A percentile compares a stretch with the other conserved stretches of the same genome.
Evolutionary conservation across 2,888 invertebrate species (phyloP).

Genomic region (Piscicola geometra): DNA sequence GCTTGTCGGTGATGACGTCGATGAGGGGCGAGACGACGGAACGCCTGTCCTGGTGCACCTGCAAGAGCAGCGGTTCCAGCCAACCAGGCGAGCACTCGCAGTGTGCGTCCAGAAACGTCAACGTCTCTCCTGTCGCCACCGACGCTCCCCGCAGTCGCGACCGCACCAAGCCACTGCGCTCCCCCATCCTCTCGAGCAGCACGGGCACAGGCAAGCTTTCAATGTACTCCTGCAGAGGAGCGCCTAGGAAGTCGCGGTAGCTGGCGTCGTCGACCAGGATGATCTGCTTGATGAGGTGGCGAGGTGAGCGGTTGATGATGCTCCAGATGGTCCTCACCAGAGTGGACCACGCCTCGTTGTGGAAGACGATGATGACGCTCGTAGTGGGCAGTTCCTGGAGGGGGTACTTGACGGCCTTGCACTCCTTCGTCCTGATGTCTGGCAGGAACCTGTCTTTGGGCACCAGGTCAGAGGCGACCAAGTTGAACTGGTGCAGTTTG

Average conservation of each 20-base stretch:
- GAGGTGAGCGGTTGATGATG: constrained; percentile 89
- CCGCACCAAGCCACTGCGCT: constrained; percentile 89
- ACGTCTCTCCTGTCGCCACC: constrained; percentile 67
- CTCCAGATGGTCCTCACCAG: constrained; percentile 91
- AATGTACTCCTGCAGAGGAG: constrained; percentile 82
- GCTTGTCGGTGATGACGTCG: constrained; percentile 96
- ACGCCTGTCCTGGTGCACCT: constrained; percentile 80
- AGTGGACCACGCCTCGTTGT: constrained; percentile 98
- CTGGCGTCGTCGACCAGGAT: constrained; percentile 97
- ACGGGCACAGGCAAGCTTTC: constrained; percentile 79
- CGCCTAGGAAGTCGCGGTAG: constrained; percentile 70
- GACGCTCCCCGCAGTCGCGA: constrained; percentile 77
- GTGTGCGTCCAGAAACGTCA: constrained; percentile 95
- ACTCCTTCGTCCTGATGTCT: constrained; percentile 49
- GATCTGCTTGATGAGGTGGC: constrained; percentile 80
- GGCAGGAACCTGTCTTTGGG: constrained; percentile 8
- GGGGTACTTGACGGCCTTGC: constrained; percentile 59
- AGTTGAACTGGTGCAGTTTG: constrained; percentile 30
- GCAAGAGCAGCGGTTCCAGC: constrained; percentile 85
- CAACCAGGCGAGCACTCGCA: constrained; percentile 97
- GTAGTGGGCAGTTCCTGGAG: constrained; percentile 70
- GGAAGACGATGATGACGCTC: constrained; percentile 92
- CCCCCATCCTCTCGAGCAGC: constrained; percentile 78
- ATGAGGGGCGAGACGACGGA: constrained; percentile 97
- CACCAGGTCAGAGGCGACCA: constrained; percentile 23